Conservation (phyloP, 2,113 vertebrate genomes). For the Athene cunicularia region DNA sequence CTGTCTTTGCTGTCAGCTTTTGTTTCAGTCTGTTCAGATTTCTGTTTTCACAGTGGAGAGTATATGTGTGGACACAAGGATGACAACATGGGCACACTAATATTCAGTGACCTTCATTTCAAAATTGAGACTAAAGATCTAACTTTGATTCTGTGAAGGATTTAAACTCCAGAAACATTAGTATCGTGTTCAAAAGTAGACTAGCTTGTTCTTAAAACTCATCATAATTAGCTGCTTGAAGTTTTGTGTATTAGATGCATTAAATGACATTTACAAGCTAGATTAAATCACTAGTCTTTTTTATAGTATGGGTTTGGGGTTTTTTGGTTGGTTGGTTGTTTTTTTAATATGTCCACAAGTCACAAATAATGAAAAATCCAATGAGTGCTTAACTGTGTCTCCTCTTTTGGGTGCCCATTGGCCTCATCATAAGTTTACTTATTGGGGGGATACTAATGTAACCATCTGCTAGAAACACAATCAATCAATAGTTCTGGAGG, state of each 20-base stretch:
- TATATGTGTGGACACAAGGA: neutral
- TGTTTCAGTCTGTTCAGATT: neutral
- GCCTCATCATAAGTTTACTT: neutral
- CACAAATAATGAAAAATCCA: neutral
- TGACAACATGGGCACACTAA: neutral
- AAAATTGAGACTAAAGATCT: neutral
- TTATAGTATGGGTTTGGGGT: neutral
- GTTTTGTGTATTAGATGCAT: neutral
- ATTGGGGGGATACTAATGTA: neutral
- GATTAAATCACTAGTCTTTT: neutral
- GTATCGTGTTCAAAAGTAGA: neutral
- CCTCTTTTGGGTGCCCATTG: neutral
- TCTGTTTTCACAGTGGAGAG: neutral
- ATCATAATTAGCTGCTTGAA: neutral
- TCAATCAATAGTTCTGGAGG: neutral
- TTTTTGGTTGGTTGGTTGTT: neutral
- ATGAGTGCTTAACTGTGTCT: neutral
- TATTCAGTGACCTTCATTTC: neutral
- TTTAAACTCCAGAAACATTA: neutral
- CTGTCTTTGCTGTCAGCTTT: neutral
- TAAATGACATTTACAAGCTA: neutral
- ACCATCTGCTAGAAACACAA: neutral
- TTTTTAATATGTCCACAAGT: neutral
- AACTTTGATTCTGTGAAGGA: neutral
- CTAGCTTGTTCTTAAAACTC: neutral